Evolutionary conservation across 2,113 vertebrate genomes (phyloP), one percentile per base, ranked within the genome.

Genomic region (Onychostoma macrolepis): DNA sequence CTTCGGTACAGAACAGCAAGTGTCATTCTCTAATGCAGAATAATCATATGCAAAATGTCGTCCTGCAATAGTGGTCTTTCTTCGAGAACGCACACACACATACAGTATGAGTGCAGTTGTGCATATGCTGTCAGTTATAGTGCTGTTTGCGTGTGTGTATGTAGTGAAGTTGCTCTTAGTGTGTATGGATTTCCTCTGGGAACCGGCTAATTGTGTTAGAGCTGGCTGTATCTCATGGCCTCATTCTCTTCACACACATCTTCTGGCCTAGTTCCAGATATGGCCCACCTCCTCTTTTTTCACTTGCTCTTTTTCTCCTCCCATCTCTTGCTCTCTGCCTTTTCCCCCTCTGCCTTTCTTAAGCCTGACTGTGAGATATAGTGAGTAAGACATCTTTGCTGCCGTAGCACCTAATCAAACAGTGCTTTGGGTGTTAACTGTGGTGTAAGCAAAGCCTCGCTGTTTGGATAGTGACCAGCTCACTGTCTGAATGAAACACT

Each of bases 251-350:
- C n/a, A 43, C 24, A 26, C 2, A 67, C 61, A 30, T 13, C 41
- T 83, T 83, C 28, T 83, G 81, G 81, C 81, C 81, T 83, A 83
- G 41, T 83, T 83, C 65, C 81, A 71, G 65, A 71, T n/a, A 50
- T 83, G 81, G 65, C 26, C 28, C 65, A 65, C 41, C 36, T 48
- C n/a, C 33, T 69, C 41, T 65, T 71, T 53, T 71, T 84, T 84
- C 76, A 72, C 56, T 91, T 78, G 82, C 8, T 61, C 24, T 50
- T 28, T 67, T 24, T 50, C 76, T 21, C 11, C 41, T 10, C 48
- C 84, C 6, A 1, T 77, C 56, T 65, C 56, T 77, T 24, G 67
- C n/a, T 75, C 21, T 69, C 11, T 77, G 56, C 56, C 36, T 45
- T 28, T 58, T 15, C 0, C 53, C 53, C 33, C 67, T 21, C 15